A percentile compares a stretch with the other conserved stretches of the same genome.
phyloP scores from a whole-genome alignment of 2,888 invertebrate genomes.

The Euplagia quadripunctaria region DNA sequence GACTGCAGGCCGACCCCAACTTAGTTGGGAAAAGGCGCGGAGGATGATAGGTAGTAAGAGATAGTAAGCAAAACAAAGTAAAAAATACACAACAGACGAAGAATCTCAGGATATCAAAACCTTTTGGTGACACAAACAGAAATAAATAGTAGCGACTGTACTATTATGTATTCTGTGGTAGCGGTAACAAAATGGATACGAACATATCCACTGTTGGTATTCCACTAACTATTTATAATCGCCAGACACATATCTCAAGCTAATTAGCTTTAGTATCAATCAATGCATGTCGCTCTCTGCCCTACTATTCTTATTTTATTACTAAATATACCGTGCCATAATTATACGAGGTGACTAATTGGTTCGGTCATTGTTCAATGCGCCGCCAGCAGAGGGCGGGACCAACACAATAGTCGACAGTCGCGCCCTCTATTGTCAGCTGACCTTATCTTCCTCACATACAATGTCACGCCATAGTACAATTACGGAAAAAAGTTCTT shows the following conservation, averaged over 20 bases:
- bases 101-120: not conserved
- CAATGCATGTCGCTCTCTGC: not conserved
- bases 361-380: slow-evolving; percentile 60
- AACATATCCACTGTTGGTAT: not conserved
- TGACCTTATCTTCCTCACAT: slow-evolving; percentile 64
- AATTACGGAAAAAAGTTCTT: slow-evolving; percentile 46
- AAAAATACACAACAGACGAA: not conserved
- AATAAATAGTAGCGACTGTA: not conserved
- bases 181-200: not conserved
- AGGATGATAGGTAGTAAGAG: no score
- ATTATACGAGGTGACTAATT: slow-evolving; percentile 62
- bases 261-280: slow-evolving; percentile 13
- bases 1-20: no score
- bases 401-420: slow-evolving; percentile 59
- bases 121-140: not conserved
- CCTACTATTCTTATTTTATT: slow-evolving; percentile 10
- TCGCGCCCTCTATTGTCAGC: slow-evolving; percentile 69
- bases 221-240: not conserved
- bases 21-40: no score
- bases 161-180: no score
- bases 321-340: slow-evolving; percentile 19
- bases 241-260: slow-evolving; percentile 18
- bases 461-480: slow-evolving; percentile 54
- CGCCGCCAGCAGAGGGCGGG: slow-evolving; percentile 71
- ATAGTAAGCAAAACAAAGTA: not conserved